Conservation (phyloP, 2,888 invertebrate genomes). For the Lamellibrachia satsuma region DNA sequence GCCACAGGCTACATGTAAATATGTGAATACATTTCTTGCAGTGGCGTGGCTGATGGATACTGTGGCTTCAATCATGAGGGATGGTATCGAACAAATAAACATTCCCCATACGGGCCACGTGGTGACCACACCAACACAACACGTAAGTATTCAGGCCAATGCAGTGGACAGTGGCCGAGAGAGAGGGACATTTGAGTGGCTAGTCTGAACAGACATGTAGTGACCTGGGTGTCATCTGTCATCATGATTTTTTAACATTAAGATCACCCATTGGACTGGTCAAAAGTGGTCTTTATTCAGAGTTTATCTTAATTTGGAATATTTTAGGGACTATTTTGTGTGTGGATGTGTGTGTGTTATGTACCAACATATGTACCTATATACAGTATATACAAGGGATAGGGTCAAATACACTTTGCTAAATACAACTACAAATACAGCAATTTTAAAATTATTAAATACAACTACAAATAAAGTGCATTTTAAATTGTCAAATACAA, state of each 20-base stretch:
- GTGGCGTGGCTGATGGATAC: conserved; percentile 39
- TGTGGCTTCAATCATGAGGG: conserved; percentile 44
- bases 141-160: conserved; percentile 32
- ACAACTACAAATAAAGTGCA: too few species aligned
- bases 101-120: conserved; percentile 35
- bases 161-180: neutral
- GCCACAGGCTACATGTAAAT: neutral
- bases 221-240: neutral
- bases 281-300: neutral
- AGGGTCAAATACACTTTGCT: too few species aligned
- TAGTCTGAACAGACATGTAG: neutral
- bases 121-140: conserved; percentile 44
- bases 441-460: too few species aligned
- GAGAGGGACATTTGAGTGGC: neutral
- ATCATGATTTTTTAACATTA: neutral
- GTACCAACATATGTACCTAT: too few species aligned
- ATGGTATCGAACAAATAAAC: conserved; percentile 40
- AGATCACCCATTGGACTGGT: neutral
- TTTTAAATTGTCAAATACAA: too few species aligned
- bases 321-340: too few species aligned
- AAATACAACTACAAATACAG: too few species aligned
- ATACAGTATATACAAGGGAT: too few species aligned
- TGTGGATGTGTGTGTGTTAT: too few species aligned
- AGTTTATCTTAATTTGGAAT: neutral
- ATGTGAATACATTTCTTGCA: conserved; percentile 21